Evolutionary conservation across 64 coral and sea anemone genomes (phyloP), one percentile per base, ranked within the genome.

Genomic region (Stichodactyla mertensii): DNA sequence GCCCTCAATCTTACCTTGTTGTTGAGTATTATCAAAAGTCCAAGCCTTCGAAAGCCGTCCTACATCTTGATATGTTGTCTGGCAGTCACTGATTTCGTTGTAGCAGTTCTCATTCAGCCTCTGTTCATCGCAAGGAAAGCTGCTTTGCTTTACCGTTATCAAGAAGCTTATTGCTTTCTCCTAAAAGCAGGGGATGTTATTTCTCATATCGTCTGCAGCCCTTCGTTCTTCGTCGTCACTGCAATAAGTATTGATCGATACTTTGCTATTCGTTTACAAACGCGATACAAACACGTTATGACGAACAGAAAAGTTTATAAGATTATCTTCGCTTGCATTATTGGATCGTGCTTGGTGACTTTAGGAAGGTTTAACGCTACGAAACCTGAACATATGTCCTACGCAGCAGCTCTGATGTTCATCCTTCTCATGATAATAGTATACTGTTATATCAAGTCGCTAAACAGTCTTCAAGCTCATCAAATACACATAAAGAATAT

Each of bases 231-330:
- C 27, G 67, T 80, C 13, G 88, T 85, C 10, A 84, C 59, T 56
- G 88, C 81, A n/a, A 83, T 89, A 85, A 89, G 88, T 64, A 74
- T 83, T 74, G 88, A 89, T n/a, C 60, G 88, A 7, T 58, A 83
- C 18, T 64, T 89, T 16, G 88, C 88, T 18, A 82, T 89, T 9
- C 24, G 24, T 55, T 23, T 89, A 16, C 51, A 45, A 55, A 77
- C 67, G 12, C 54, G 80, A 57, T 13, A 54, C 20, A 45, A 51
- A 36, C 19, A 64, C 59, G 19, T 55, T 26, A 8, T 89, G 20
- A 20, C 81, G 14, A 20, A 55, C 12, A 45, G 36, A 51, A 19
- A 13, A 23, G 28, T 89, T 58, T 80, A 55, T 82, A 82, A 22
- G 14, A 11, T 82, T 22, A 55, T 82, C 8, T 6, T 57, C 52